phyloP scores from a whole-genome alignment of 1,140 invertebrate genomes.

The Branchinecta lindahli region DNA sequence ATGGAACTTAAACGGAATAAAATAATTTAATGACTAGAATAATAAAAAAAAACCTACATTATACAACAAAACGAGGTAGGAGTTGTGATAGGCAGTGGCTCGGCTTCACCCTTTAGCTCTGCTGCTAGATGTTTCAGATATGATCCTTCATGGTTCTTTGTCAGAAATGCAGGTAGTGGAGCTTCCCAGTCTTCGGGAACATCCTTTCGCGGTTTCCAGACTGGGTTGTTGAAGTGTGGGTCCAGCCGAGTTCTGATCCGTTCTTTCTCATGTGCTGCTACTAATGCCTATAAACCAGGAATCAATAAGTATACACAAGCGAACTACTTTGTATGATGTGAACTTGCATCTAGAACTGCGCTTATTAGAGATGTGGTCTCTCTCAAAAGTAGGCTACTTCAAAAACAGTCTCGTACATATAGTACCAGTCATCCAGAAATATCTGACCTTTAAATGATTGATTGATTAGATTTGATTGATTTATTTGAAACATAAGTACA shows the following conservation, averaged over 20 bases:
- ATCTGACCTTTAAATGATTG: no score
- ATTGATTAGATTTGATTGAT: no score
- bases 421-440: no score
- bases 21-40: no score
- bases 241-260: constrained; percentile 42
- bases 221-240: constrained; percentile 50
- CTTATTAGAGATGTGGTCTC: no score
- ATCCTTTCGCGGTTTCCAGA: constrained; percentile 54
- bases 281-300: constrained; percentile 38
- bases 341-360: no score
- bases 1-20: no score
- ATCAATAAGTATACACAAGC: background rate
- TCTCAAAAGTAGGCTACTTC: no score
- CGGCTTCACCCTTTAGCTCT: background rate
- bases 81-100: background rate
- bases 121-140: background rate
- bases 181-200: constrained; percentile 62
- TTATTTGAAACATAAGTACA: no score
- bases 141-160: background rate
- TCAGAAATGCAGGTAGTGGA: constrained; percentile 45
- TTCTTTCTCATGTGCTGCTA: constrained; percentile 52
- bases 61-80: background rate
- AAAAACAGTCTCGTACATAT: no score
- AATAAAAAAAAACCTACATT: background rate
- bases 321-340: no score